Percentiles rank a stretch among this genome's conserved stretches.
These are phyloP conservation scores for Bucorvus abyssinicus DNA, from an alignment of 2,797 vertebrate genomes.

Conservation along the genomic window DNA sequence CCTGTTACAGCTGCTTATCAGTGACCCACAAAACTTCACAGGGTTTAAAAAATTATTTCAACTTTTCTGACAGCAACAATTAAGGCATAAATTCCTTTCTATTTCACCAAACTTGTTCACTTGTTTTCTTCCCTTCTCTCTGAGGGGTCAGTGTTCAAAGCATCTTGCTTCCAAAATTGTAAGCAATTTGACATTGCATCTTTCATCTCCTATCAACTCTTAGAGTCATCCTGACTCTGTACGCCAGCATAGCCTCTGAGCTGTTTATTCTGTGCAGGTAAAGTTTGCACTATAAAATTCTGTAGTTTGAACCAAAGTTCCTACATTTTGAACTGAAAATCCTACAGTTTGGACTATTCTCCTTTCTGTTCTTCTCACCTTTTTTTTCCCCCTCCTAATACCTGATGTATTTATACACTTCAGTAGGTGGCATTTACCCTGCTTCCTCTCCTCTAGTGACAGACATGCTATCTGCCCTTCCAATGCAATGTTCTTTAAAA, in stretches of 20 bases:
- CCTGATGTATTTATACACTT: conserved; percentile 27
- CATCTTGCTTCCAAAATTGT: conserved; percentile 55
- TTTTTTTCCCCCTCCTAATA: not conserved
- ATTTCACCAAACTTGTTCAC: not conserved
- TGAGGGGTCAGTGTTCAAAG: not conserved
- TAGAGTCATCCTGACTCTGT: not conserved
- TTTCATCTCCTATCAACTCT: conserved; percentile 35
- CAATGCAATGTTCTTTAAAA: not conserved
- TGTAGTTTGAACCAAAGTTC: not conserved
- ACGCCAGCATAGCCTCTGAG: not conserved
- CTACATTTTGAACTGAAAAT: not conserved
- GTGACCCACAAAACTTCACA: not conserved
- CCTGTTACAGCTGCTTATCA: not conserved
- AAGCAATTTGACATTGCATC: conserved; percentile 19
- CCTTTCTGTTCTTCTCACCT: not conserved
- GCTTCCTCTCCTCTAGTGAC: not conserved
- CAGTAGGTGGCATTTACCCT: not conserved
- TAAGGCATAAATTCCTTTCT: not conserved
- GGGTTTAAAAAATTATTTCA: not conserved
- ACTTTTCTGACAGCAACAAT: not conserved
- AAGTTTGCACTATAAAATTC: not conserved
- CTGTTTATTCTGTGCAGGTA: not conserved
- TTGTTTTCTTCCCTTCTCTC: not conserved
- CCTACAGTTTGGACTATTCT: not conserved
- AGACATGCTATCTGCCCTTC: conserved; percentile 1